Evolutionary conservation across 1,140 invertebrate species (phyloP), one percentile per base, ranked within the genome.

Genomic region (Zaprionus inermis): DNA sequence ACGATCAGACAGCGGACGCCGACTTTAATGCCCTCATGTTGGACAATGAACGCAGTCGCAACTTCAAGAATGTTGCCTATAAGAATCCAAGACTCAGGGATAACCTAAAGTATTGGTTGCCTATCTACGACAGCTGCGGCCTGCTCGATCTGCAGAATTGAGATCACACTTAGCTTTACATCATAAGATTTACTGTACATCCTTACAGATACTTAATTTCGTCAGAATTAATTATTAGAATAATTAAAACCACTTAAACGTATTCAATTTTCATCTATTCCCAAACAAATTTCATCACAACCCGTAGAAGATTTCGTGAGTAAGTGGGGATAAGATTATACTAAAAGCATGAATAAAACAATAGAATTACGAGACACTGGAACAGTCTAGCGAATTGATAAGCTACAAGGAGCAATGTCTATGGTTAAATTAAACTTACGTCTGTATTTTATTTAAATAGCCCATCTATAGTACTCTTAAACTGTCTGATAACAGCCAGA

Each of bases 1-100:
- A 89, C 36, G 90, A 86, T 24, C 55, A 91, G 49, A 89, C 75
- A 6, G 78, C 59, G 0, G 91, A 92, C 66, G 91, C 91, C 0
- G 91, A 92, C 41, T 85, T 92, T 10, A 61, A 81, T 55, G 72
- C 73, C 1, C 18, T 92, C 1, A 70, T 92, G 58, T 22, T 60
- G 32, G 71, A 73, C n/a, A 72, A 82, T 36, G 83, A 92, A n/a
- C 61, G 91, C 0, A 76, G 75, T n/a, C 64, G 71, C 0, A 89
- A 79, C 22, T 92, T 92, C 36, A 77, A 75, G 6, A 76, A 63
- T 1, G 1, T 63, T 0, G 18, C 78, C 22, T 92, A 91, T 49
- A 51, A 34, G 10, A 92, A 92, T 64, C 74, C 79, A 30, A 72
- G 44, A n/a, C 34, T 90, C 2, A 77, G 76, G 22, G 65, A 80